These are phyloP conservation scores for Ladona fulva DNA, from an alignment of 1,140 invertebrate species.

Conservation along the genomic window DNA sequence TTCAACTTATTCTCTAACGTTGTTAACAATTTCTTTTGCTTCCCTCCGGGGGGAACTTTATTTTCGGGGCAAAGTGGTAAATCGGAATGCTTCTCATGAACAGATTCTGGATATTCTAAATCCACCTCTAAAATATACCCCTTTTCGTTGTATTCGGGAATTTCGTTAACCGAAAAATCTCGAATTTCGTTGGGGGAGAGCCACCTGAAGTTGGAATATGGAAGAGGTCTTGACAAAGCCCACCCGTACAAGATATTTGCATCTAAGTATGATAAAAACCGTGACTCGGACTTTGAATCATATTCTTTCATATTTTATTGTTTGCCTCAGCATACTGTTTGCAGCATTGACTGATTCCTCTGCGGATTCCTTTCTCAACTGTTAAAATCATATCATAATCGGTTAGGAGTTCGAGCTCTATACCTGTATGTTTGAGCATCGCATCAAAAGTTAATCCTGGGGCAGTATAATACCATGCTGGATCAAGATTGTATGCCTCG, in stretches of 20 bases:
- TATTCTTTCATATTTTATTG: constrained; percentile 21
- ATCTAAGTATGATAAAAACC: constrained; percentile 17
- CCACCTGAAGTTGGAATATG: not conserved
- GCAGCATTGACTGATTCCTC: not conserved
- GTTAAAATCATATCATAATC: not conserved
- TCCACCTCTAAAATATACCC: no score
- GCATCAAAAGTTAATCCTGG: no score
- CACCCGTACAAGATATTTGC: not conserved
- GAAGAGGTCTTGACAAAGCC: not conserved
- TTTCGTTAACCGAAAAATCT: no score
- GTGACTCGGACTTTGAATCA: constrained; percentile 21
- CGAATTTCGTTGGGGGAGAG: not conserved
- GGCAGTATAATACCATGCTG: no score
- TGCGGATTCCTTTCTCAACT: not conserved
- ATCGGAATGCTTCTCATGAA: no score
- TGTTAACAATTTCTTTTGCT: not conserved
- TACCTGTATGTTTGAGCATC: not conserved
- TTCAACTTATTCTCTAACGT: not conserved
- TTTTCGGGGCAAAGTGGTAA: no score
- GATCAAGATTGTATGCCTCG: no score
- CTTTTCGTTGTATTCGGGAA: no score
- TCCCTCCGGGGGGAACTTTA: no score
- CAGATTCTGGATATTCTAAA: no score
- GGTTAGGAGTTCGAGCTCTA: not conserved
- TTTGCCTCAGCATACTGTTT: not conserved